Evolutionary conservation across 2,113 vertebrate species (phyloP), one percentile per base, ranked within the genome.

Genomic region (Vulpes lagopus): DNA sequence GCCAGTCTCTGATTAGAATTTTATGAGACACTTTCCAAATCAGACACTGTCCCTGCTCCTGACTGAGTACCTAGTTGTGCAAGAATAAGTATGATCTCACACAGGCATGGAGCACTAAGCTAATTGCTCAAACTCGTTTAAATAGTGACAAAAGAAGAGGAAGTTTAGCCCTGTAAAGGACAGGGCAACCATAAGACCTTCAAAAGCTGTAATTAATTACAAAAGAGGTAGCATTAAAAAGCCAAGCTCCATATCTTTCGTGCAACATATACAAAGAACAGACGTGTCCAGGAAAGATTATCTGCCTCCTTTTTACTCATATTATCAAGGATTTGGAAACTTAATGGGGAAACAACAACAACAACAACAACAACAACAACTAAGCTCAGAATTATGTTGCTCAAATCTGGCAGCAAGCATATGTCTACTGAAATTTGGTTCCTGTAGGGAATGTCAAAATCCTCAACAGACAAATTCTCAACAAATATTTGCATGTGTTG

Each of bases 311-410:
- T 98, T 98, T 74, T 62, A 98, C 30, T 96, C 53, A 86, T 96
- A 53, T 98, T 97, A 97, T 92, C 93, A 94, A 98, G 94, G 90
- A 98, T 97, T 98, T 98, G 98, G 98, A 95, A 95, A 97, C 96
- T 98, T 97, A 98, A 97, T 97, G 82, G 95, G 97, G 96, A 96
- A 85, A 64, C 90, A 95, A 97, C 97, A 96, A 93, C 35, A 35
- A 35, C 43, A 43, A 43, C 43, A 43, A 43, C 43, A 43, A 80
- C 38, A 95, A 97, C 96, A 98, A 64, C 4, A 89, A 83, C 96
- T 88, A 98, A 94, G 89, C 73, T 97, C 89, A 98, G 96, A 96
- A 97, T 97, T 97, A 78, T 85, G 83, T 93, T 95, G 97, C 91
- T 98, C 96, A 98, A 85, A 97, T 88, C 86, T 94, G 91, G 67